A percentile compares a stretch with the other conserved stretches of the same genome.
Conservation (phyloP, 2,113 vertebrate genomes). For the Podarcis muralis region DNA sequence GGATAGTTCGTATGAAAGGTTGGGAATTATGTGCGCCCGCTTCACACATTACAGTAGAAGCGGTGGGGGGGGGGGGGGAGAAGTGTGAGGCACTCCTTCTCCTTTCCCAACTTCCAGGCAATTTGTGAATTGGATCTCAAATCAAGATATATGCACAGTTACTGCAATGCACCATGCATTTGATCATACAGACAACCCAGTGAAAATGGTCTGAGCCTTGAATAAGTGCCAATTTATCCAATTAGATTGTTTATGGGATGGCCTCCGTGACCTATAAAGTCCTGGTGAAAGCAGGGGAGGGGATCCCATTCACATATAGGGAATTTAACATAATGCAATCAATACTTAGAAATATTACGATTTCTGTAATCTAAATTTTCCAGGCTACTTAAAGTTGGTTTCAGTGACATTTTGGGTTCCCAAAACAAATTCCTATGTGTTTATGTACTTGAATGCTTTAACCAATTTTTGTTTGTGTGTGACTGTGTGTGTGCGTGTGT, state of each 20-base stretch:
- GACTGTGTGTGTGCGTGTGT: background rate
- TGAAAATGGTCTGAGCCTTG: background rate
- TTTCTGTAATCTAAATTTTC: slow-evolving; percentile 24
- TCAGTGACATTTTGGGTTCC: slow-evolving; percentile 34
- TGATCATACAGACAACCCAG: background rate
- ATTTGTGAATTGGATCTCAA: background rate
- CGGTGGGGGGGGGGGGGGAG: background rate
- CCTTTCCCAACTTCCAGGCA: background rate
- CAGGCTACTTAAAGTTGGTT: slow-evolving; percentile 35
- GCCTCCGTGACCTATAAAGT: slow-evolving; percentile 38
- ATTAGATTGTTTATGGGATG: slow-evolving; percentile 15
- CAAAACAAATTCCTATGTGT: slow-evolving; percentile 35
- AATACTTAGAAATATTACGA: background rate
- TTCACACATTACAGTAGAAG: too few species aligned
- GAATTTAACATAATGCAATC: background rate
- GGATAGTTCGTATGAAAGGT: slow-evolving; percentile 14
- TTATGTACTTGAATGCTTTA: slow-evolving; percentile 31
- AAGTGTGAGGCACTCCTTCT: background rate
- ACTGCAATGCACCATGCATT: slow-evolving; percentile 27
- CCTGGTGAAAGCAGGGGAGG: slow-evolving; percentile 15
- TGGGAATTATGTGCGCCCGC: background rate
- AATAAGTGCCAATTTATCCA: background rate
- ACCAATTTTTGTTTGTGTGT: slow-evolving; percentile 44
- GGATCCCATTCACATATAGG: slow-evolving; percentile 54
- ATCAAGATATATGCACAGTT: slow-evolving; percentile 6